Base-by-base conservation (phyloP, 2,888 invertebrate genomes). In the Stegophylla sp. region DNA sequence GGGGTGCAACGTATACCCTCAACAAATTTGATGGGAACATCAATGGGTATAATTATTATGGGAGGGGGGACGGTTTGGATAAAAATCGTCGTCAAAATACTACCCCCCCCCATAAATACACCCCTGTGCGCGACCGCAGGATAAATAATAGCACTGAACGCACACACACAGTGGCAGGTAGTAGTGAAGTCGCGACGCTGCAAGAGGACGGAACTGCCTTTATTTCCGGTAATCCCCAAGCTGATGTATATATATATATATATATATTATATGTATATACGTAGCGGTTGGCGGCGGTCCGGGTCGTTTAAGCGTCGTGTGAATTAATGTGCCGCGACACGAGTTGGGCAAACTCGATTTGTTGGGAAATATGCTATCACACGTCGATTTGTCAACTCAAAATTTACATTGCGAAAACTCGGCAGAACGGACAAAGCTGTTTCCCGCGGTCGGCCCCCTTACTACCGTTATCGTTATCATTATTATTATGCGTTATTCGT, bases 331-430 rank as follows among this genome's bases (percentile, higher is more conserved):
- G 64, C 64, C 64, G 64, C 75, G 67, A 77, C 67, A 34, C 79
- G 10, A 79, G 61, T 79, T 63, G 34, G 41, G 48, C 2, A 79
- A 79, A 79, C 71, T 79, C 69, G 61, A 79, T 79, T 79, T 79
- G 71, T 79, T 34, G 12, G 61, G 34, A 69, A 63, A 51, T 77
- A 77, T 28, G 69, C 51, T 45, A 64, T 45, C 43, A 45, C 59
- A 12, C 71, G 79, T 79, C 79, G 51, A 79, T 79, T 79, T 71
- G 79, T 79, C 71, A 71, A 48, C 66, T n/a, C n/a, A 41, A 26
- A 79, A 79, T 71, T 79, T 79, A 59, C 61, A 51, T n/a, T 28
- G 48, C 13, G 61, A 26, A 69, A 66, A 28, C 66, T 53, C 9
- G 23, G 20, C 23, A 10, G 45, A 43, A 4, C 23, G 23, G 20